Evolutionary conservation across 2,888 invertebrate species (phyloP).

Genomic region (Willowsia nigromaculata): DNA sequence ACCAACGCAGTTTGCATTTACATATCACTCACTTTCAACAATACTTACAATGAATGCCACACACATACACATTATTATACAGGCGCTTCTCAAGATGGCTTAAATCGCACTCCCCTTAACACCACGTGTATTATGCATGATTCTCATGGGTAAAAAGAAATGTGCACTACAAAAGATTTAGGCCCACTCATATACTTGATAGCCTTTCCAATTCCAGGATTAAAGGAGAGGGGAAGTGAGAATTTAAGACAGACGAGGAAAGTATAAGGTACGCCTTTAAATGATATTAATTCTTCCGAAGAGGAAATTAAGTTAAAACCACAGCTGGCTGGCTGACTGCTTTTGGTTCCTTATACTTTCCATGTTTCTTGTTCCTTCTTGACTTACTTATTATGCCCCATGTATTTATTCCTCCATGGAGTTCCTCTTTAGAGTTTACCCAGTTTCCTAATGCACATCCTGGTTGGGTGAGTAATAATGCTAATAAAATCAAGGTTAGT

Average conservation of each 20-base stretch:
- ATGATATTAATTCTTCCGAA: conserved; percentile 67
- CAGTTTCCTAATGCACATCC: conserved; percentile 17
- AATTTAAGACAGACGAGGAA: background rate
- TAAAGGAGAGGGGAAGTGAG: background rate
- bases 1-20: no score
- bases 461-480: conserved; percentile 54
- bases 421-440: background rate
- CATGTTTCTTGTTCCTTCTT: background rate
- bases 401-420: background rate
- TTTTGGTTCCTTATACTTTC: background rate
- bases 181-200: background rate
- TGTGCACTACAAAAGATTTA: conserved; percentile 23
- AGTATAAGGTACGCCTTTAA: conserved; percentile 41
- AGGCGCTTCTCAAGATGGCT: background rate
- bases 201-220: conserved; percentile 42
- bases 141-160: conserved; percentile 40
- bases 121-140: conserved; percentile 44
- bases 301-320: conserved; percentile 69
- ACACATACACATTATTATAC: no score
- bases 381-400: background rate
- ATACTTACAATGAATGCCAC: background rate
- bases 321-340: conserved; percentile 43
- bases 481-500: conserved; percentile 71
- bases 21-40: no score
- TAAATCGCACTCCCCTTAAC: background rate